Base-by-base conservation (phyloP, 2,888 invertebrate genomes). In the Marronus borbonicus region DNA sequence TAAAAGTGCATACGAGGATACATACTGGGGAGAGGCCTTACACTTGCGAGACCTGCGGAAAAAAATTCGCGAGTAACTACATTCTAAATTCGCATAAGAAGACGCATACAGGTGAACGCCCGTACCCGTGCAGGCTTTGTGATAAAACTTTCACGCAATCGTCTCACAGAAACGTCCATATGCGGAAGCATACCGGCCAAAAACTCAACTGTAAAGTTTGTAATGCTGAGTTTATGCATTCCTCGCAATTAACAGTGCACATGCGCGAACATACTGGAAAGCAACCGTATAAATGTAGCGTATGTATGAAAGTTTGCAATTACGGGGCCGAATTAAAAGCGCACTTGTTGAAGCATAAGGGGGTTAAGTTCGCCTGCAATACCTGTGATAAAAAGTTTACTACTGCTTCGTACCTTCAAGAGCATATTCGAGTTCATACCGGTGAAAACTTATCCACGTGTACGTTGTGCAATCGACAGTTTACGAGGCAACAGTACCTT, bases 31-130 rank as follows among this genome's bases (percentile, higher is more conserved):
- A 88, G 81, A 87, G 87, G 80, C 88, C 88, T 0, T 88, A 86
- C 76, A 81, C 80, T 58, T 88, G 88, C 76, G 80, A 83, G 0
- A 85, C 85, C 44, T 88, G 88, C 76, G 86, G 85, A 0, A 87
- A 86, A 85, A 91, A 91, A 77, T 92, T 92, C 83, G 91, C 92
- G 0, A 92, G 92, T 86, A 90, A 91, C 78, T 91, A 92, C 74
- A 91, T 92, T 1, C 88, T 91, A 36, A 91, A 90, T 83, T 91
- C 91, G 0, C 92, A 92, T 83, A 89, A 90, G 76, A 90, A 92
- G 83, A 91, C 91, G 7, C 92, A 92, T 86, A 92, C 92, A 0
- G 92, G 92, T 5, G 92, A 92, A 84, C 89, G 91, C 80, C 92
- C 92, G 0, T 92, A 90, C 84, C 86, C 90, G 14, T 92, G 92